Conservation (phyloP, 2,113 vertebrate species). For the Chloebia gouldiae region DNA sequence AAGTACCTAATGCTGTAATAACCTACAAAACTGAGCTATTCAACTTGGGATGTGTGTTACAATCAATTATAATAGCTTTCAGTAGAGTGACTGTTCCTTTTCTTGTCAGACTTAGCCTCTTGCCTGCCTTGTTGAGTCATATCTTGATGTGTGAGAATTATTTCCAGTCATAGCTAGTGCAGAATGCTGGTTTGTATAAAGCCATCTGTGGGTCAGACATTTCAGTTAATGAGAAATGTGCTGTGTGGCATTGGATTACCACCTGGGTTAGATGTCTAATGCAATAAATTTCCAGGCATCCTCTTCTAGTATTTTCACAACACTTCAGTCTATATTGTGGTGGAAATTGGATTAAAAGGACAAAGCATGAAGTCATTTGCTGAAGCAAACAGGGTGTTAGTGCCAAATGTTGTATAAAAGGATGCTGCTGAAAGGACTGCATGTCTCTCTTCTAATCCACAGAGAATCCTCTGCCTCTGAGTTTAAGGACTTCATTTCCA, state of each 20-base stretch:
- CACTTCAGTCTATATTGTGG: constrained; percentile 35
- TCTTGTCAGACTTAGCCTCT: not conserved
- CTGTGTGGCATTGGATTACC: constrained; percentile 28
- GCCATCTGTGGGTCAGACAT: not conserved
- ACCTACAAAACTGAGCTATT: not conserved
- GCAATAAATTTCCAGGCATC: constrained; percentile 19
- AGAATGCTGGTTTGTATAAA: not conserved
- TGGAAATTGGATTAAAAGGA: constrained; percentile 60
- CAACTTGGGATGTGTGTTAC: not conserved
- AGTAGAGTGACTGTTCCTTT: not conserved
- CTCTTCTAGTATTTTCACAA: constrained; percentile 27
- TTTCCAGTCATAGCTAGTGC: not conserved
- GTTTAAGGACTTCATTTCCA: constrained; percentile 50
- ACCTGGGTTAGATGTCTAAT: not conserved
- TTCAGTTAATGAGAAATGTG: not conserved
- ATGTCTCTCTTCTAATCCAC: constrained; percentile 16
- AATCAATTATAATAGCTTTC: not conserved
- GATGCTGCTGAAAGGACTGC: not conserved
- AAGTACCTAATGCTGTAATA: not conserved
- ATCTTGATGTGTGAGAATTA: not conserved
- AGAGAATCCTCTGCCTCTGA: constrained; percentile 17
- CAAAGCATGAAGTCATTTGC: constrained; percentile 50
- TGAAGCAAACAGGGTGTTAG: constrained; percentile 2
- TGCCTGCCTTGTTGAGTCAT: not conserved
- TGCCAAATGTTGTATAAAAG: constrained; percentile 53